Evolutionary conservation across 2,888 invertebrate species (phyloP).

Genomic region (Mycalesis mineus): DNA sequence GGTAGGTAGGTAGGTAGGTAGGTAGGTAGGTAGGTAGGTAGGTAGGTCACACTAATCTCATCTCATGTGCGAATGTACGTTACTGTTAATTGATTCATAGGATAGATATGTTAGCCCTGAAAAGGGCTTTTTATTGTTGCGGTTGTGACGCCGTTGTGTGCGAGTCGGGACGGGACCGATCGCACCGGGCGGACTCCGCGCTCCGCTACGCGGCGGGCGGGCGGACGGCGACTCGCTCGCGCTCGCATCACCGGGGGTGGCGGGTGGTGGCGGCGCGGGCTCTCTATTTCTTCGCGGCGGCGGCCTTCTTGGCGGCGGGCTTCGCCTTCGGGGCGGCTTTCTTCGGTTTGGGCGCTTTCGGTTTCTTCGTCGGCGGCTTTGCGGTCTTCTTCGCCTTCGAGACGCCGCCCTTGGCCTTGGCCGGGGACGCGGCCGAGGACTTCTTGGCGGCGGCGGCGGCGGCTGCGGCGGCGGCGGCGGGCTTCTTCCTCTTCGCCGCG

Average conservation of each 20-base stretch:
- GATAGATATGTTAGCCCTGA: not conserved
- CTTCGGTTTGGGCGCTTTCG: slow-evolving; percentile 56
- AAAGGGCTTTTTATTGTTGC: not conserved
- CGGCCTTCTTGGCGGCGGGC: slow-evolving; percentile 24
- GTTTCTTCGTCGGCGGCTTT: slow-evolving; percentile 51
- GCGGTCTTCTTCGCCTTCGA: slow-evolving; percentile 49
- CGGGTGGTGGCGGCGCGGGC: not conserved
- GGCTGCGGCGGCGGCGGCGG: slow-evolving; percentile 28
- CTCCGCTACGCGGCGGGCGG: not conserved
- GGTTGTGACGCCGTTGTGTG: not conserved
- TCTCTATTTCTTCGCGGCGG: slow-evolving; percentile 2
- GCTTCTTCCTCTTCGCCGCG: slow-evolving; percentile 36
- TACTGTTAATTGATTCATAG: not conserved
- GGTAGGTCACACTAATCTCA: not conserved
- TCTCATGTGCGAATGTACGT: not conserved
- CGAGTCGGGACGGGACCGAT: too few species aligned
- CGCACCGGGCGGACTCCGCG: not conserved
- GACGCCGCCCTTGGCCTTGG: slow-evolving; percentile 36
- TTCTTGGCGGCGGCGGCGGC: slow-evolving; percentile 32
- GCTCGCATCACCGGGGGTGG: not conserved
- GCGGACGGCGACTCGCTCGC: slow-evolving; percentile 7
- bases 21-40: not conserved
- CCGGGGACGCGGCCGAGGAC: slow-evolving; percentile 31
- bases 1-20: not conserved
- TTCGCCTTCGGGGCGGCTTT: slow-evolving; percentile 39